Conservation (phyloP, 2,888 invertebrate genomes). For the Adela reaumurella region DNA sequence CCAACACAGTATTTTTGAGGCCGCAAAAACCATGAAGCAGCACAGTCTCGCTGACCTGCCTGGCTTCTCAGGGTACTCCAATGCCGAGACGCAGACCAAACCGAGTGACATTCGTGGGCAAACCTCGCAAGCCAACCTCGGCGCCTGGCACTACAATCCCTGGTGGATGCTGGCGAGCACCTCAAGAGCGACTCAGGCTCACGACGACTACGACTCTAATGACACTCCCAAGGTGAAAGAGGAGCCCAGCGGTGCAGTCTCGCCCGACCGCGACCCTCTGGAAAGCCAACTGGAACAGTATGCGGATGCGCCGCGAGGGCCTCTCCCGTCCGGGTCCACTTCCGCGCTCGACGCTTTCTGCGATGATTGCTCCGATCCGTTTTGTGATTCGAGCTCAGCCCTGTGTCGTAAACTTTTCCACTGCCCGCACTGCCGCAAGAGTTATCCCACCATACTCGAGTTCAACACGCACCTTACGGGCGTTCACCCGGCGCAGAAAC, state of each 20-base stretch:
- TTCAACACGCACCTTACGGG: conserved; percentile 52
- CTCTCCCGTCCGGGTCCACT: conserved; percentile 28
- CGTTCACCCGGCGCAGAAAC: conserved; percentile 51
- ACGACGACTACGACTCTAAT: conserved; percentile 44
- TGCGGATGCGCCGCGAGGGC: conserved; percentile 29
- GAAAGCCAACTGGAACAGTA: conserved; percentile 32
- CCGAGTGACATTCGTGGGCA: conserved; percentile 41
- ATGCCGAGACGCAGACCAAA: conserved; percentile 53
- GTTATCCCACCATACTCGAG: conserved; percentile 50
- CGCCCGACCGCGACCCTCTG: conserved; percentile 41
- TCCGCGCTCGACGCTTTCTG: conserved; percentile 45
- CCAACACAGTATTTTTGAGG: conserved; percentile 49
- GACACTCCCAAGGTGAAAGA: conserved; percentile 47
- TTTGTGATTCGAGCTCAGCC: conserved; percentile 44
- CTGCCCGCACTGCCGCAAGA: conserved; percentile 53
- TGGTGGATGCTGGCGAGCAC: conserved; percentile 56
- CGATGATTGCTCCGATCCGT: conserved; percentile 53
- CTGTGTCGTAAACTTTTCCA: conserved; percentile 50
- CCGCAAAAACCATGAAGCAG: conserved; percentile 32
- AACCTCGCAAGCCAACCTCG: conserved; percentile 30
- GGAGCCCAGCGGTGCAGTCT: conserved; percentile 38
- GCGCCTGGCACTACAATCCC: conserved; percentile 51
- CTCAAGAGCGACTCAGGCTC: conserved; percentile 40
- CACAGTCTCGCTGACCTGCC: conserved; percentile 32
- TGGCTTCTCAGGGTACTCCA: conserved; percentile 49